A percentile compares a stretch with the other conserved stretches of the same genome.
These are phyloP conservation scores for Antennarius striatus DNA, from an alignment of 2,113 vertebrate genomes.

Conservation along the genomic window DNA sequence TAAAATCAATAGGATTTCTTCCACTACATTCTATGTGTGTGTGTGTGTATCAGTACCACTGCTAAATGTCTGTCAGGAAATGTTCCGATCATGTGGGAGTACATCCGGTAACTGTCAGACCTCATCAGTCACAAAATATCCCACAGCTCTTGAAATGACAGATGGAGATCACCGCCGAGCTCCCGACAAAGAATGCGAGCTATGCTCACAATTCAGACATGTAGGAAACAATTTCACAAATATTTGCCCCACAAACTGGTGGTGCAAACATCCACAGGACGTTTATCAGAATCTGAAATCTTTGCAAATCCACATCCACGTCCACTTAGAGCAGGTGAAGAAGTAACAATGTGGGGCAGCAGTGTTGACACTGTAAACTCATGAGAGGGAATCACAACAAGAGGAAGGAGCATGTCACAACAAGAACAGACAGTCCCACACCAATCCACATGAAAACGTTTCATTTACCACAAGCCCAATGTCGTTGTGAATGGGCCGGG, in stretches of 20 bases:
- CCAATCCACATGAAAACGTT: slow-evolving; percentile 13
- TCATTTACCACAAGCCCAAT: slow-evolving; percentile 1
- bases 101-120: neutral
- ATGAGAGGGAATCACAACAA: slow-evolving; percentile 28
- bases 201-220: slow-evolving; percentile 35
- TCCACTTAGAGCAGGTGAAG: slow-evolving; percentile 29
- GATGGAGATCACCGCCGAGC: slow-evolving; percentile 12
- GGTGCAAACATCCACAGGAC: slow-evolving; percentile 8
- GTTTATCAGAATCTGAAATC: slow-evolving; percentile 39
- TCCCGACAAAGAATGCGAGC: slow-evolving; percentile 52
- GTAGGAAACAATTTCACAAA: slow-evolving; percentile 48
- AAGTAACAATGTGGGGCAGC: slow-evolving; percentile 36
- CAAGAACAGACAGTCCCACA: slow-evolving; percentile 27
- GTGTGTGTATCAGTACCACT: neutral
- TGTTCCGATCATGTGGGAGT: neutral
- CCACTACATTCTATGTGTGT: too few species aligned
- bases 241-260: slow-evolving; percentile 31
- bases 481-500: neutral
- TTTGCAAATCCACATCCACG: neutral
- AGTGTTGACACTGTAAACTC: slow-evolving; percentile 40
- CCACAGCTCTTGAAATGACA: slow-evolving; percentile 5
- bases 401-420: slow-evolving; percentile 31
- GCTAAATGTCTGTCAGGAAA: slow-evolving; percentile 7
- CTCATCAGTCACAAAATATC: slow-evolving; percentile 8
- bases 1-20: too few species aligned